Conservation (phyloP, 1,140 invertebrate genomes). For the Neodiprion fabricii region DNA sequence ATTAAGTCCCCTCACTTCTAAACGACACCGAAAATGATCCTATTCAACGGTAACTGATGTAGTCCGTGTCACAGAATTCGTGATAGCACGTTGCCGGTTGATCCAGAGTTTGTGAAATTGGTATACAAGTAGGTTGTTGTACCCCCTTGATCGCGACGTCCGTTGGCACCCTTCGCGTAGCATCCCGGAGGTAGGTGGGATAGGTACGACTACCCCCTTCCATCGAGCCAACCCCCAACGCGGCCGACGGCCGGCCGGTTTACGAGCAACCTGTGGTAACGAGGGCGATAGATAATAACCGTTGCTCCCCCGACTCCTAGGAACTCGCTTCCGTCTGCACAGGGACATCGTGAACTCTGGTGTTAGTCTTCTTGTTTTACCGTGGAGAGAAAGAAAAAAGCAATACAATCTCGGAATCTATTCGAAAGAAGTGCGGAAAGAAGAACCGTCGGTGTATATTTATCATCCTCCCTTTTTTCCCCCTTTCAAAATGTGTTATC, state of each 20-base stretch:
- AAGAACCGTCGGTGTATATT: too few species aligned
- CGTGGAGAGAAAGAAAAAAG: too few species aligned
- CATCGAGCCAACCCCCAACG: slow-evolving; percentile 46
- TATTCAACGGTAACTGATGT: too few species aligned
- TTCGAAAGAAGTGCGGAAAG: too few species aligned
- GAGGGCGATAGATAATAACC: slow-evolving; percentile 65
- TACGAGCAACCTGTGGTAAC: slow-evolving; percentile 65
- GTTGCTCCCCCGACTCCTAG: slow-evolving; percentile 52
- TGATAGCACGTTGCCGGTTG: neutral
- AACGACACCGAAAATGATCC: too few species aligned
- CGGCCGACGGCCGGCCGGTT: slow-evolving; percentile 46
- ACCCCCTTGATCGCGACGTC: slow-evolving; percentile 48
- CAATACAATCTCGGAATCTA: too few species aligned
- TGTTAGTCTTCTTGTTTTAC: neutral
- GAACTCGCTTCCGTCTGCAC: slow-evolving; percentile 1
- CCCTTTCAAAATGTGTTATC: too few species aligned
- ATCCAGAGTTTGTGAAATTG: neutral
- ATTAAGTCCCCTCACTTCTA: too few species aligned
- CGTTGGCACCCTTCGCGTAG: slow-evolving; percentile 48
- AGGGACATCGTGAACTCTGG: slow-evolving; percentile 2
- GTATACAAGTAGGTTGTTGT: neutral
- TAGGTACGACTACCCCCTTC: slow-evolving; percentile 35
- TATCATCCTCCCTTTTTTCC: too few species aligned
- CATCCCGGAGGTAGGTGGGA: slow-evolving; percentile 40
- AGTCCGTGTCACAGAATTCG: neutral